Percentiles rank a stretch among this genome's conserved stretches.
These are phyloP conservation scores for Drosophila bunnanda DNA, from an alignment of 2,888 invertebrate genomes.

Conservation along the genomic window DNA sequence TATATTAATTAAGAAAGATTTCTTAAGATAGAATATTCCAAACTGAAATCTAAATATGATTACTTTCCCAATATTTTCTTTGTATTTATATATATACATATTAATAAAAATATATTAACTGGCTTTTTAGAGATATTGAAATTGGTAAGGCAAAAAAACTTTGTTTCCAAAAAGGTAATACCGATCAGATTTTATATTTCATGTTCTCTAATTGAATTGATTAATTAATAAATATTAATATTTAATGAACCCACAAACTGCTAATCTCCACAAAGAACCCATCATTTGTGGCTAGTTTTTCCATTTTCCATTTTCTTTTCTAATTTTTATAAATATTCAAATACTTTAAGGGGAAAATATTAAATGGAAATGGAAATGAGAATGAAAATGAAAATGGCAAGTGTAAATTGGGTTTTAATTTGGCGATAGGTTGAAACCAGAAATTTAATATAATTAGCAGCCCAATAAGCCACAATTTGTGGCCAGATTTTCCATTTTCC, in stretches of 20 bases:
- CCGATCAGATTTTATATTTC: accelerated
- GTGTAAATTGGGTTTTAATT: slow-evolving; percentile 10
- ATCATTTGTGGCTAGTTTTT: neutral
- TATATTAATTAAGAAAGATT: no score
- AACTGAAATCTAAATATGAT: neutral
- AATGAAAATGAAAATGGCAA: neutral
- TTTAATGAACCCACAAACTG: neutral
- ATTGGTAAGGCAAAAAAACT: neutral
- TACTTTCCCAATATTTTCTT: no score
- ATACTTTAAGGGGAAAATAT: neutral
- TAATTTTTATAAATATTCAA: no score
- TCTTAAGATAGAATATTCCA: accelerated
- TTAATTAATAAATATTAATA: neutral
- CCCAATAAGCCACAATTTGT: slow-evolving; percentile 28
- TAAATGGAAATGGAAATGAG: neutral
- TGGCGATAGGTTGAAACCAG: slow-evolving; percentile 1
- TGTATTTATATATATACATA: no score
- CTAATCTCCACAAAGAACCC: neutral
- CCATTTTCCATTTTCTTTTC: neutral
- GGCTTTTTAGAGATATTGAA: neutral
- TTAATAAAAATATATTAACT: no score
- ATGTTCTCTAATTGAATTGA: neutral
- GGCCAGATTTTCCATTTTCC: slow-evolving; percentile 26
- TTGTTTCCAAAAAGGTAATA: neutral
- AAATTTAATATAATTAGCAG: slow-evolving; percentile 18